Conservation (phyloP, 37 sponge, comb jelly and placozoan genomes). For the Geodia barretti region DNA sequence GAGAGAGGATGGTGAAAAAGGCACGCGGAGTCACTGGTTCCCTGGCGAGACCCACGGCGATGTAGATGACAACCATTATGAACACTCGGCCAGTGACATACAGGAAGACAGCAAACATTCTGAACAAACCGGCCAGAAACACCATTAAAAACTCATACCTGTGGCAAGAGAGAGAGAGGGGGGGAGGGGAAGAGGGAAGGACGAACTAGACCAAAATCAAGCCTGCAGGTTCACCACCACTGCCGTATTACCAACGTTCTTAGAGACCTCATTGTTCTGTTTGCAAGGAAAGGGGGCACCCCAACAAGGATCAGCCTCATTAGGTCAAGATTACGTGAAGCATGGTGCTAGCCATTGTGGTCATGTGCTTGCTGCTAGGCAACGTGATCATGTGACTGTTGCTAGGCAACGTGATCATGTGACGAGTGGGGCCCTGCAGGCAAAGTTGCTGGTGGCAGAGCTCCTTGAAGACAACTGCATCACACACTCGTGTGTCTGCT, state of each 20-base stretch:
- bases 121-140: constrained; percentile 23
- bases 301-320: too few species aligned
- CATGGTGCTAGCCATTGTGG: too few species aligned
- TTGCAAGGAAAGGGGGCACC: not conserved
- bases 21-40: constrained; percentile 46
- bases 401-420: too few species aligned
- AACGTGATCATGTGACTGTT: too few species aligned
- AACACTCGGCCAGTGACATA: constrained; percentile 29
- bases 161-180: too few species aligned
- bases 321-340: too few species aligned
- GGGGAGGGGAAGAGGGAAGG: too few species aligned
- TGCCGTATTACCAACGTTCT: not conserved
- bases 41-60: constrained; percentile 26
- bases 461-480: not conserved
- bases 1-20: constrained; percentile 63
- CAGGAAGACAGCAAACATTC: constrained; percentile 47
- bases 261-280: not conserved
- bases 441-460: not conserved
- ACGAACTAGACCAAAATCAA: not conserved
- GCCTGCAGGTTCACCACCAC: not conserved
- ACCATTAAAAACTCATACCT: constrained; percentile 47
- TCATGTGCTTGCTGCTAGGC: too few species aligned
- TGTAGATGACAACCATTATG: constrained; percentile 53
- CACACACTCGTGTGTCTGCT: constrained; percentile 13
- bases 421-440: not conserved